Percentiles rank a stretch among this genome's conserved stretches.
Conservation (phyloP, 1,140 invertebrate genomes). For the Caenorhabditis briggsae region DNA sequence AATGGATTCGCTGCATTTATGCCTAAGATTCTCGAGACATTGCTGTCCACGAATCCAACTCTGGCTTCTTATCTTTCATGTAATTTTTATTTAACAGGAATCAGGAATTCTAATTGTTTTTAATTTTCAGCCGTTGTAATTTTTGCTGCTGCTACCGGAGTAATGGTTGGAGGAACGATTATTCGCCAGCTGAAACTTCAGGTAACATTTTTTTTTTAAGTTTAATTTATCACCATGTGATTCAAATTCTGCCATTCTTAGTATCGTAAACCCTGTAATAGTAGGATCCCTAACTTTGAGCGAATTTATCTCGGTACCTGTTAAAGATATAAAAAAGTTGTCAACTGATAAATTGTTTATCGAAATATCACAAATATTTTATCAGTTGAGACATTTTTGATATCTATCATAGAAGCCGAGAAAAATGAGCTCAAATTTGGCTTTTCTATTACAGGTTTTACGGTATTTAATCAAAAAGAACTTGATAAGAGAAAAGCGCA, state of each 20-base stretch:
- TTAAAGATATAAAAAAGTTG: too few species aligned
- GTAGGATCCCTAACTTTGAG: too few species aligned
- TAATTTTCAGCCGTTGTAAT: slow-evolving; percentile 75
- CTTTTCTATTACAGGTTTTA: neutral
- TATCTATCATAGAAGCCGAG: neutral
- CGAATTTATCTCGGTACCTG: too few species aligned
- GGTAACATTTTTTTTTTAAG: slow-evolving; percentile 35
- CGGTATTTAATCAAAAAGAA: neutral
- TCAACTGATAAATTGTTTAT: too few species aligned
- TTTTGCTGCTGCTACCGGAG: slow-evolving; percentile 77
- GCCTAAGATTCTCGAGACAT: slow-evolving; percentile 77
- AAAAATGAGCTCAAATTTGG: neutral
- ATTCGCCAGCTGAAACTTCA: slow-evolving; percentile 73
- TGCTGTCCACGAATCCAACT: slow-evolving; percentile 75
- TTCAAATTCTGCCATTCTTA: too few species aligned
- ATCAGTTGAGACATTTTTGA: neutral
- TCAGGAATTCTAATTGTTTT: neutral
- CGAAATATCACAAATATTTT: too few species aligned
- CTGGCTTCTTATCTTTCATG: slow-evolving; percentile 75
- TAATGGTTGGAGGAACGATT: slow-evolving; percentile 75
- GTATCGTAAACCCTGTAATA: too few species aligned
- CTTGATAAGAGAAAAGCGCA: neutral
- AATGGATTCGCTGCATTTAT: slow-evolving; percentile 78
- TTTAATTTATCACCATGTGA: slow-evolving; percentile 3
- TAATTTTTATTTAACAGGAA: slow-evolving; percentile 58